Percentiles rank a stretch among this genome's conserved stretches.
phyloP scores from a whole-genome alignment of 1,140 invertebrate species.

The Watersipora subatra region DNA sequence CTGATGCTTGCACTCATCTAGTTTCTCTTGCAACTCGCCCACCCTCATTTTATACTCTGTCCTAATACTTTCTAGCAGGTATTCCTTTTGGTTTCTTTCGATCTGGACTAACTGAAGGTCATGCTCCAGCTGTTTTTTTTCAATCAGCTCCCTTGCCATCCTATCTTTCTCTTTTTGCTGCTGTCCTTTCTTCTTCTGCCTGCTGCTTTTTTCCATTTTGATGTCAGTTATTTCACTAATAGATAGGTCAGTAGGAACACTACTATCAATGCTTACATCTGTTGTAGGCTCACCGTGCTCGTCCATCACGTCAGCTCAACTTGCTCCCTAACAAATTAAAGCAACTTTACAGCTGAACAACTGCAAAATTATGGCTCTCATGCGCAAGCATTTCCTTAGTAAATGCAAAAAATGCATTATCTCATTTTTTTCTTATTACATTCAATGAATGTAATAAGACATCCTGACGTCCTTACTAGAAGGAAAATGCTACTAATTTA shows the following conservation, averaged over 20 bases:
- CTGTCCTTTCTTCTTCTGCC: neutral
- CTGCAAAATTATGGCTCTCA: no score
- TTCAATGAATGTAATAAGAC: no score
- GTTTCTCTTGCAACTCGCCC: constrained; percentile 38
- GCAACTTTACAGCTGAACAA: no score
- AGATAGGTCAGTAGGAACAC: neutral
- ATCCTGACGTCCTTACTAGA: no score
- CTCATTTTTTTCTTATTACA: no score
- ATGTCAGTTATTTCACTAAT: neutral
- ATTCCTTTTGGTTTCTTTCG: constrained; percentile 35
- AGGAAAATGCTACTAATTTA: no score
- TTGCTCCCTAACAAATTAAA: no score
- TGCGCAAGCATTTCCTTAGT: no score
- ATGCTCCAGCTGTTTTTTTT: constrained; percentile 37
- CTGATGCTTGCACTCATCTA: constrained; percentile 35
- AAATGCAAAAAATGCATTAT: no score
- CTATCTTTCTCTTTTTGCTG: constrained; percentile 5
- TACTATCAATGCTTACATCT: neutral
- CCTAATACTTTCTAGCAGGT: constrained; percentile 33
- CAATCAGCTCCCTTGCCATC: constrained; percentile 14
- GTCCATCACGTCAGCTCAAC: no score
- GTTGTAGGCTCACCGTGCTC: no score
- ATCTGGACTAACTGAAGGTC: constrained; percentile 39
- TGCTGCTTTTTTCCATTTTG: neutral
- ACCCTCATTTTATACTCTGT: constrained; percentile 29